Evolutionary conservation across 2,888 invertebrate genomes (phyloP), one percentile per base, ranked within the genome.

Genomic region (Oscheius myriophilus): DNA sequence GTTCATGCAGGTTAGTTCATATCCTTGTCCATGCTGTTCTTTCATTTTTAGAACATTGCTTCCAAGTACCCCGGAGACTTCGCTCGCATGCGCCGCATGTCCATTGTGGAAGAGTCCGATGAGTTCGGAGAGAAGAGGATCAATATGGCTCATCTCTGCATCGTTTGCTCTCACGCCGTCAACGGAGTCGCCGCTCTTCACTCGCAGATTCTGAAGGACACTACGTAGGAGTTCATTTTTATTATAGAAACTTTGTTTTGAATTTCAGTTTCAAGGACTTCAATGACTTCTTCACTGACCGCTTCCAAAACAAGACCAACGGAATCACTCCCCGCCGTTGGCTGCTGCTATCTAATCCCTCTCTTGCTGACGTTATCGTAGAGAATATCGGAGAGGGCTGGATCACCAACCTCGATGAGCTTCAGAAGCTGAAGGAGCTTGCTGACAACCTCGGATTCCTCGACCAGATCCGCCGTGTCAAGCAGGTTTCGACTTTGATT

Each of bases 301-400:
- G 94, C 87, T 99, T 99, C 91, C 97, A 98, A 89, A 86, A 86
- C 79, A 86, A 85, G 76, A 85, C 85, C 52, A 99, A 99, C 88
- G 98, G 98, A 59, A 98, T 99, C 82, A 99, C 98, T 0, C 98
- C 98, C 0, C 91, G 98, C 67, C 92, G 98, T 81, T 99, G 98
- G 98, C 89, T 99, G 78, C 89, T 98, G 78, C 90, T 98, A 23
- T 98, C 97, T 88, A 99, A 99, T 89, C 96, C 98, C 0, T 92
- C 93, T 45, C 90, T 99, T 59, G 92, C 96, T 65, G 98, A 99
- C 88, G 89, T 94, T 67, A 96, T 98, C 84, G 92, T 93, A 80
- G 96, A 98, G 89, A 96, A 95, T 91, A 97, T 99, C 87, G 98
- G 98, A 11, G 95, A 96, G 65, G 92, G 92, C 14, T 98, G 96